These are phyloP conservation scores for Scelioninae gen. 2 DNA, from an alignment of 2,888 invertebrate genomes.

Conservation along the genomic window DNA sequence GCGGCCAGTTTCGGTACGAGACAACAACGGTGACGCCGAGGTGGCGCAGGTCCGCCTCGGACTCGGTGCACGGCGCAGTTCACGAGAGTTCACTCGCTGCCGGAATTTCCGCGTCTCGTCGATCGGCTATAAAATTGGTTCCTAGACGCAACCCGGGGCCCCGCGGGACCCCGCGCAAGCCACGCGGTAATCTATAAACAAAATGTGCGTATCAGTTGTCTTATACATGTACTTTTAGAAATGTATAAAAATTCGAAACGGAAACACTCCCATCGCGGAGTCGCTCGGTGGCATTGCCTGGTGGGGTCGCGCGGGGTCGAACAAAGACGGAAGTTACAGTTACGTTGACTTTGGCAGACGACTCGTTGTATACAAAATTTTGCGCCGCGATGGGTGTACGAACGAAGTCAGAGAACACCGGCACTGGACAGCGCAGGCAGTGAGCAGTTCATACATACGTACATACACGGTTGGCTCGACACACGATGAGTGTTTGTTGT, in stretches of 20 bases:
- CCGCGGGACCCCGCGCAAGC: constrained; percentile 25
- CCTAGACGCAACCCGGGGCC: constrained; percentile 5
- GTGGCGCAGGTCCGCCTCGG: constrained; percentile 23
- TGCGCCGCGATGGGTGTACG: constrained; percentile 39
- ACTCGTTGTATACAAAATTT: constrained; percentile 52
- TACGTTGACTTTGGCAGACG: constrained; percentile 22
- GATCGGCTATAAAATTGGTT: constrained; percentile 13
- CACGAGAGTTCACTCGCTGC: not conserved
- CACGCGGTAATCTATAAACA: constrained; percentile 29
- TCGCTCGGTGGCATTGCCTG: constrained; percentile 14
- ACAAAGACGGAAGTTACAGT: constrained; percentile 41
- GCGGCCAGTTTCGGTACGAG: constrained; percentile 31
- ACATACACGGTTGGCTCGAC: constrained; percentile 71
- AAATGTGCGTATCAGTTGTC: constrained; percentile 51
- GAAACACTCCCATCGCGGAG: constrained; percentile 38
- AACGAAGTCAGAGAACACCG: constrained; percentile 67
- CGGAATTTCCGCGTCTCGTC: not conserved
- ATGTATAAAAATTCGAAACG: constrained; percentile 53
- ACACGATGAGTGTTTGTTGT: constrained; percentile 65
- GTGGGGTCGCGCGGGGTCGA: constrained; percentile 12
- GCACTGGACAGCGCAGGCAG: constrained; percentile 74
- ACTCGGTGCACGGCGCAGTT: not conserved
- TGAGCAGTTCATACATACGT: constrained; percentile 74
- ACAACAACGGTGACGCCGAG: constrained; percentile 28
- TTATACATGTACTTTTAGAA: constrained; percentile 51